Evolutionary conservation across 2,797 vertebrate species (phyloP).

Genomic region (Crax fasciolata): DNA sequence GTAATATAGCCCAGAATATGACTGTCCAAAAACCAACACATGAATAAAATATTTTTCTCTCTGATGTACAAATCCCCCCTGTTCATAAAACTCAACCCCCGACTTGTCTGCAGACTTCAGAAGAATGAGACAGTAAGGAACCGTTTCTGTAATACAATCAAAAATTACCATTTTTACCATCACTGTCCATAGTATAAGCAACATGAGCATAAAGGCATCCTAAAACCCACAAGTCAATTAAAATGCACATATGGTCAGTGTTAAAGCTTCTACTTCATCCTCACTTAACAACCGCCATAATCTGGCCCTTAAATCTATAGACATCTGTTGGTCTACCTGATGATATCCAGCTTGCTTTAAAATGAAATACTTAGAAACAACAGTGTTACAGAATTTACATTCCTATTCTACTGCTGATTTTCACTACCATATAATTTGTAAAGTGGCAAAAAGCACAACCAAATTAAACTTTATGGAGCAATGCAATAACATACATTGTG

Average conservation of each 20-base stretch:
- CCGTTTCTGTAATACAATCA: constrained; percentile 30
- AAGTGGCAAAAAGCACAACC: constrained; percentile 35
- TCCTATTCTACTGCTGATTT: background rate
- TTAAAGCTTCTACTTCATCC: constrained; percentile 68
- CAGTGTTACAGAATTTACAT: background rate
- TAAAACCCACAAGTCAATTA: constrained; percentile 52
- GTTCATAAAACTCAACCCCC: constrained; percentile 41
- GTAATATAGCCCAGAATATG: constrained; percentile 80
- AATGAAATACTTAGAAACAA: constrained; percentile 21
- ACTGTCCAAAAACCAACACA: constrained; percentile 78
- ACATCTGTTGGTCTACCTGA: constrained; percentile 42
- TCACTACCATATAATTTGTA: constrained; percentile 27
- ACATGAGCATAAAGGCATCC: background rate
- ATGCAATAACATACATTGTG: background rate
- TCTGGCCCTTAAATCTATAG: constrained; percentile 49
- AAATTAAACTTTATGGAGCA: constrained; percentile 38
- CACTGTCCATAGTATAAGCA: background rate
- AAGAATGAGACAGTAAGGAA: constrained; percentile 34
- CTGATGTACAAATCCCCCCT: constrained; percentile 57
- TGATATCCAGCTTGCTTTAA: constrained; percentile 16
- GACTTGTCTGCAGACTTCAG: constrained; percentile 53
- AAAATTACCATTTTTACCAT: constrained; percentile 62
- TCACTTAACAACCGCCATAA: constrained; percentile 37
- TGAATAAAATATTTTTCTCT: constrained; percentile 82
- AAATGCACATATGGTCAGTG: constrained; percentile 51